These are phyloP conservation scores for Lumbricus terrestris DNA, from an alignment of 2,888 invertebrate genomes.

Conservation along the genomic window DNA sequence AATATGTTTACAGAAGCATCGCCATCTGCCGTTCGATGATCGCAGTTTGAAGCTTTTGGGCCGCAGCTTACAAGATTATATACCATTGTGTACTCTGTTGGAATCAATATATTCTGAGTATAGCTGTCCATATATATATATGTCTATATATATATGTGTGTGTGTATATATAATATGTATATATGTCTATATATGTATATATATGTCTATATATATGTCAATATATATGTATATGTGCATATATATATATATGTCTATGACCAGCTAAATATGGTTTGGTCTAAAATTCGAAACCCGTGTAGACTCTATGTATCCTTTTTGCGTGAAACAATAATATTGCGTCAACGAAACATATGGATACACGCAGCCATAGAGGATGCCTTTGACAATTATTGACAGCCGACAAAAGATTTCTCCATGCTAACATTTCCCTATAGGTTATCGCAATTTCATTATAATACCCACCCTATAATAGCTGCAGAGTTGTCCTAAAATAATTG, in stretches of 20 bases:
- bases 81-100: not conserved
- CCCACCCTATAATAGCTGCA: no score
- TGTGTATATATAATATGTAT: no score
- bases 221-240: not conserved
- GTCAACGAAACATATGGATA: not conserved
- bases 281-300: no score
- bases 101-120: not conserved
- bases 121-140: not conserved
- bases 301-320: not conserved
- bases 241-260: no score
- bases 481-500: no score
- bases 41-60: not conserved
- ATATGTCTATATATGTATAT: no score
- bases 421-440: not conserved
- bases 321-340: not conserved
- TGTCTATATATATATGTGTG: not conserved
- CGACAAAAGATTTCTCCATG: not conserved
- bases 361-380: not conserved
- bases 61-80: not conserved
- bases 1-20: not conserved
- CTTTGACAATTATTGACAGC: no score
- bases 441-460: not conserved
- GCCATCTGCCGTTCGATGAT: not conserved
- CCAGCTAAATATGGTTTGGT: no score
- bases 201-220: not conserved